Base-by-base conservation (phyloP, 2,888 invertebrate species). In the Dascillus cervinus region DNA sequence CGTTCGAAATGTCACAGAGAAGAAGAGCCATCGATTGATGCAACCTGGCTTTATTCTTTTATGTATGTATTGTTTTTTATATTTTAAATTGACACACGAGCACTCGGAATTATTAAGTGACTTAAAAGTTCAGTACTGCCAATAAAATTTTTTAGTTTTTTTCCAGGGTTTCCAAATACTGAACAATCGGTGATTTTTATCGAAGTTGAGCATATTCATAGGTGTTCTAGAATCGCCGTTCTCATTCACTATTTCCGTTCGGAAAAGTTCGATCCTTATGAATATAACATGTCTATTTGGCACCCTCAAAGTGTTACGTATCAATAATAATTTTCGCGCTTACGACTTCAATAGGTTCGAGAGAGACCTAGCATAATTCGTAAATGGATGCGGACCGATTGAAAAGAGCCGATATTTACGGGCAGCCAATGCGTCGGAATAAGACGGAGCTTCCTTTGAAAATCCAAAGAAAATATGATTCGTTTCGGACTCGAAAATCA, bases 231-330 rank as follows among this genome's bases (percentile, higher is more conserved):
- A 17, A 17, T 17, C 17, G 17, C 17, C 17, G 17, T 17, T 8
- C 17, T 4, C 8, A 17, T 17, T 4, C 17, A 17, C 5, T 17
- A 17, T 17, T 17, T 17, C 8, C 17, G 17, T 6, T 17, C 8
- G 5, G 5, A n/a, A n/a, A 4, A 17, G 17, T 17, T 17, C 17
- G 17, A 4, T 50, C 53, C 63, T 64, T 64, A 64, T 64, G 64
- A 64, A 64, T 64, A 64, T 63, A 63, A 64, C 63, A 64, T 64
- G 54, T 58, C 58, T 57, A 58, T 63, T 60, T 63, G 62, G 62
- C 64, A 63, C 64, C 64, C 64, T 63, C 64, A 64, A 64, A 64
- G 64, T 64, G 63, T 60, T 63, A 62, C 60, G 52, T 64, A 62
- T 62, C 61, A 49, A 53, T 59, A 60, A 62, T 60, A 55, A 62